Percentiles rank a stretch among this genome's conserved stretches.
These are phyloP conservation scores for Drosophila sordidula DNA, from an alignment of 2,888 invertebrate species.

Conservation along the genomic window DNA sequence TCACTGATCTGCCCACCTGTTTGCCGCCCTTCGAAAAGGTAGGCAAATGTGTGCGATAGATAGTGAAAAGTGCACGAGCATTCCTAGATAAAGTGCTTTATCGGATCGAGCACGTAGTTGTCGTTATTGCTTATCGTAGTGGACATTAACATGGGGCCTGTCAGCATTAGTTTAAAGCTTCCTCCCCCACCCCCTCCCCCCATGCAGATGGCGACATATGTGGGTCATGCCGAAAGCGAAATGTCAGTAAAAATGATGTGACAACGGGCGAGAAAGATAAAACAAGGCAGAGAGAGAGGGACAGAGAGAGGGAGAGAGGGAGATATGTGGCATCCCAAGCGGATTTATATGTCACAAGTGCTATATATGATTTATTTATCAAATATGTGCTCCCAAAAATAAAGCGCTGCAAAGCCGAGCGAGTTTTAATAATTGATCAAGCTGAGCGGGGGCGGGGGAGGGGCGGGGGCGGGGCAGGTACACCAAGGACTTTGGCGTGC, in stretches of 20 bases:
- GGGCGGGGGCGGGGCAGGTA: not conserved
- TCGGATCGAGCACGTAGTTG: constrained; percentile 13
- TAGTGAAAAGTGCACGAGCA: not conserved
- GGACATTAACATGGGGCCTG: constrained; percentile 43
- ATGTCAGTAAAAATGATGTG: constrained; percentile 31
- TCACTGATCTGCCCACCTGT: not conserved
- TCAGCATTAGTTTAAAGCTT: constrained; percentile 39
- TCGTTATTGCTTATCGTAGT: constrained; percentile 24
- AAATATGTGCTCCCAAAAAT: constrained; percentile 7
- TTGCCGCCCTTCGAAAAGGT: not conserved
- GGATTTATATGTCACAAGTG: constrained; percentile 35
- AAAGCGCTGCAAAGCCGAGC: constrained; percentile 37
- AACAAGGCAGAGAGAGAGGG: not conserved
- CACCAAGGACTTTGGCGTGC: constrained; percentile 17
- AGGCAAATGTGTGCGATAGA: constrained; percentile 6
- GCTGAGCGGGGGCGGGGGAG: not conserved
- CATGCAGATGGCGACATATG: constrained; percentile 13
- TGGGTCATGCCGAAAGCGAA: constrained; percentile 29
- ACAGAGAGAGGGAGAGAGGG: not conserved
- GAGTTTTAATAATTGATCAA: constrained; percentile 74
- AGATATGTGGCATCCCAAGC: constrained; percentile 9
- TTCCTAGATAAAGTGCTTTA: constrained; percentile 11
- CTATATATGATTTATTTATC: constrained; percentile 19
- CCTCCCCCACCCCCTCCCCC: not conserved
- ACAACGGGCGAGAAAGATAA: constrained; percentile 29